phyloP scores from a whole-genome alignment of 2,888 invertebrate species.

The Heliconius ismenius region DNA sequence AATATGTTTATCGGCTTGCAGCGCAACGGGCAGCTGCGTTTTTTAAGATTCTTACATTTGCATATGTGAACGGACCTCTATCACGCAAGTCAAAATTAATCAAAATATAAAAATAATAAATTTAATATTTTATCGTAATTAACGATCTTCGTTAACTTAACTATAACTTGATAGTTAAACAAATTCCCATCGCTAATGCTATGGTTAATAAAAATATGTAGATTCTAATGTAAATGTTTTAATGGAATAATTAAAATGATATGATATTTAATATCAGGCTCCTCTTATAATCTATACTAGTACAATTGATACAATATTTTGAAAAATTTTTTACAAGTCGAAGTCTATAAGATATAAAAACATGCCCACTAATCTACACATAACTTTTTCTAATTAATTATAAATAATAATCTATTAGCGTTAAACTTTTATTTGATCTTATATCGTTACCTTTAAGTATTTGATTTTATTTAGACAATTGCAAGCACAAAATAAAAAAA shows the following conservation, averaged over 20 bases:
- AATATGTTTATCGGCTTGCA: slow-evolving; percentile 59
- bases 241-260: neutral
- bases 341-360: neutral
- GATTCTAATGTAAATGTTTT: neutral
- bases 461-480: neutral
- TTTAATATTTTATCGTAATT: slow-evolving; percentile 2
- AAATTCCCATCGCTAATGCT: neutral
- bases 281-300: too few species aligned
- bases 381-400: neutral
- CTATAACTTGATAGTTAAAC: neutral
- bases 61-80: slow-evolving; percentile 56
- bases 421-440: neutral
- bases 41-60: slow-evolving; percentile 64
- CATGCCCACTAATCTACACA: neutral
- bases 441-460: neutral
- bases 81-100: slow-evolving; percentile 52
- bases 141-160: neutral
- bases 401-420: neutral
- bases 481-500: neutral
- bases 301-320: neutral
- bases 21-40: slow-evolving; percentile 63
- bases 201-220: neutral
- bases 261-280: neutral
- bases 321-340: neutral
- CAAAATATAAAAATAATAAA: slow-evolving; percentile 31